Conservation (phyloP, 2,888 invertebrate genomes). For the Coecobrya sp. region DNA sequence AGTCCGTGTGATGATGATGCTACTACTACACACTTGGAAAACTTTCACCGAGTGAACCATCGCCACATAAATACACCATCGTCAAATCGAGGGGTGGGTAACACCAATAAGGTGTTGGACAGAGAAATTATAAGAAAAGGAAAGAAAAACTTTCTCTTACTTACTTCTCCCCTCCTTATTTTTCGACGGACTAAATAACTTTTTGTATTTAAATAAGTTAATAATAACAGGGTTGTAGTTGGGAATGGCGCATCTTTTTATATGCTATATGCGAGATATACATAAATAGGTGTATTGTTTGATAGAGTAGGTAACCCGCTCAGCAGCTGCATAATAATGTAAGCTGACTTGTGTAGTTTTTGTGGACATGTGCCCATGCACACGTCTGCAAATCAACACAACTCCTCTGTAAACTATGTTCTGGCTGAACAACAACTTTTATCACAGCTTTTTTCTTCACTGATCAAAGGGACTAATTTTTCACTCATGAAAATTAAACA, state of each 20-base stretch:
- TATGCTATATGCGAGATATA: background rate
- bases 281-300: background rate
- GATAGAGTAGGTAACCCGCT: too few species aligned
- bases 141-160: background rate
- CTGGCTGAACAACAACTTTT: slow-evolving; percentile 43
- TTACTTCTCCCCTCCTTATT: background rate
- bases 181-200: background rate
- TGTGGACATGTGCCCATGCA: slow-evolving; percentile 19
- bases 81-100: background rate
- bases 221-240: slow-evolving; percentile 14
- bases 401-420: background rate
- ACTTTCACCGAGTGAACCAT: slow-evolving; percentile 22
- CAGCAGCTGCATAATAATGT: too few species aligned
- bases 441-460: slow-evolving; percentile 51
- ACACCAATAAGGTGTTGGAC: background rate
- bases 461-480: slow-evolving; percentile 67
- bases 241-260: background rate
- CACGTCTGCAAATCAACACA: slow-evolving; percentile 30
- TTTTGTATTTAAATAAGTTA: slow-evolving; percentile 25
- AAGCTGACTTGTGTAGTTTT: background rate
- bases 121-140: background rate
- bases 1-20: background rate
- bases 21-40: slow-evolving; percentile 21
- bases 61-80: slow-evolving; percentile 13
- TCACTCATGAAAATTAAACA: slow-evolving; percentile 56